Percentiles rank a stretch among this genome's conserved stretches.
Evolutionary conservation across 2,113 vertebrate genomes (phyloP).

Genomic region (Budorcas taxicolor): DNA sequence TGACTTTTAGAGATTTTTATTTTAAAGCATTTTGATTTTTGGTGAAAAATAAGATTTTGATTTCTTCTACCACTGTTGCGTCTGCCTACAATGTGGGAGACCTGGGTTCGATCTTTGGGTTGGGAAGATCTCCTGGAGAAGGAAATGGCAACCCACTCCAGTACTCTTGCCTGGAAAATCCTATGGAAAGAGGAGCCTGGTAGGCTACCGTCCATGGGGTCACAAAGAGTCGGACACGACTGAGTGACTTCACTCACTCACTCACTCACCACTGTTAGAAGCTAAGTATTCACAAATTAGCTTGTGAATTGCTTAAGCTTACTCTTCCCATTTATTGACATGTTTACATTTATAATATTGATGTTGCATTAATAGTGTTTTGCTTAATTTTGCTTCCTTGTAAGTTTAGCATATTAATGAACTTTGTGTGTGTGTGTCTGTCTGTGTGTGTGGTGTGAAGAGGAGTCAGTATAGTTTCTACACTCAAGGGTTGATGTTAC

Average conservation of each 20-base stretch:
- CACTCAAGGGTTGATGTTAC: background rate
- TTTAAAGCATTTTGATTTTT: background rate
- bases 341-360: conserved; percentile 64
- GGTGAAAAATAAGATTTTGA: background rate
- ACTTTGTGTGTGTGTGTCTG: background rate
- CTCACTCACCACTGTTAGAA: background rate
- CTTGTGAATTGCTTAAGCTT: conserved; percentile 12
- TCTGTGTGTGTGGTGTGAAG: background rate
- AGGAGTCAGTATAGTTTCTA: background rate
- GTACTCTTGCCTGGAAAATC: too few species aligned
- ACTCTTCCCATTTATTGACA: conserved; percentile 34
- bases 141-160: too few species aligned
- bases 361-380: conserved; percentile 58
- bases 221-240: too few species aligned
- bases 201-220: too few species aligned
- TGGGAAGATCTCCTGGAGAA: too few species aligned
- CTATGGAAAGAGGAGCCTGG: too few species aligned
- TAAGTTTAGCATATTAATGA: conserved; percentile 49
- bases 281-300: conserved; percentile 1
- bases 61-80: background rate
- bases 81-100: too few species aligned
- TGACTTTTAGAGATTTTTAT: background rate
- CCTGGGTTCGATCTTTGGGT: too few species aligned
- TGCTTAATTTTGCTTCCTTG: conserved; percentile 47
- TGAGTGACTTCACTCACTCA: too few species aligned